These are phyloP conservation scores for Drosophila santomea DNA, from an alignment of 1,140 invertebrate species.

Conservation along the genomic window DNA sequence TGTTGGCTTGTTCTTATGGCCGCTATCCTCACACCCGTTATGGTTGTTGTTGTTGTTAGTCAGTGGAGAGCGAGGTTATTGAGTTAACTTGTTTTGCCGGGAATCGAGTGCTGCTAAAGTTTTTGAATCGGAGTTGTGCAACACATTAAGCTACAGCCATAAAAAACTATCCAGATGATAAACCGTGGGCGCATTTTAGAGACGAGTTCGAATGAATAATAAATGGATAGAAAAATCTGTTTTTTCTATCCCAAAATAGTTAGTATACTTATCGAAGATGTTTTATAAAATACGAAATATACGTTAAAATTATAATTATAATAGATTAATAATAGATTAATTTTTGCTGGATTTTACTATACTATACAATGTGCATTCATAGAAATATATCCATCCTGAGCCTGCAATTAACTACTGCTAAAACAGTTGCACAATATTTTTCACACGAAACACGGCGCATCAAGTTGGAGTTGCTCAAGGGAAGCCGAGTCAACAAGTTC, in stretches of 20 bases:
- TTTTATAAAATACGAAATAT: too few relatives aligned
- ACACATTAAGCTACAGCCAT: slow-evolving; percentile 10
- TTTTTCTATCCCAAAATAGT: too few relatives aligned
- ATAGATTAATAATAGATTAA: too few relatives aligned
- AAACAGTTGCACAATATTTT: slow-evolving; percentile 32
- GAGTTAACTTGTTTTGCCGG: slow-evolving; percentile 38
- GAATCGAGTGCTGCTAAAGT: slow-evolving; percentile 59
- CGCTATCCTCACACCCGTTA: background rate
- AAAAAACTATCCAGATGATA: slow-evolving; percentile 17
- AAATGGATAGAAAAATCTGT: too few relatives aligned
- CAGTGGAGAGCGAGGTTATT: slow-evolving; percentile 30
- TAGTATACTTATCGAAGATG: too few relatives aligned
- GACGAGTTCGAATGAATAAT: too few relatives aligned
- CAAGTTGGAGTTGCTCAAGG: slow-evolving; percentile 8
- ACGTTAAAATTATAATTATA: too few relatives aligned
- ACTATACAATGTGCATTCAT: background rate
- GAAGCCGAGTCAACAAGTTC: slow-evolving; percentile 61
- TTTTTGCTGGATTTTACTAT: background rate
- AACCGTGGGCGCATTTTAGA: background rate
- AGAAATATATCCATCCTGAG: background rate
- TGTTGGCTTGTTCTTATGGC: slow-evolving; percentile 25
- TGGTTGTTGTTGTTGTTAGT: background rate
- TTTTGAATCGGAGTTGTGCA: slow-evolving; percentile 26
- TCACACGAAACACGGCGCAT: slow-evolving; percentile 7
- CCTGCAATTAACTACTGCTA: slow-evolving; percentile 35